A percentile compares a stretch with the other conserved stretches of the same genome.
phyloP scores from a whole-genome alignment of 1,140 invertebrate species.

The Teleogryllus occipitalis region DNA sequence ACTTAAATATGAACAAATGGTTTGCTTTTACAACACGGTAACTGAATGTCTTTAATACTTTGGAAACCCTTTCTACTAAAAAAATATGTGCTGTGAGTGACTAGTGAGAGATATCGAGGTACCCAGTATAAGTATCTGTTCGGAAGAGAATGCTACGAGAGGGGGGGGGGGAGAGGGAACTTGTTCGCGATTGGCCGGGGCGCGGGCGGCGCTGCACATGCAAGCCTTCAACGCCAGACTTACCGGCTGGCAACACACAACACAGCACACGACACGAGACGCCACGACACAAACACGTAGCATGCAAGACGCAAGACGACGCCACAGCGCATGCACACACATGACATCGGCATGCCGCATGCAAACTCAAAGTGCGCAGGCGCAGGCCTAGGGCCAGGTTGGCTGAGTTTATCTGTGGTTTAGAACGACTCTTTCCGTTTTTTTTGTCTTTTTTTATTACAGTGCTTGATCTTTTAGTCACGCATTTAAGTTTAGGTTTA shows the following conservation, averaged over 20 bases:
- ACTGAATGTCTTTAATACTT: no score
- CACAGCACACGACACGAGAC: not conserved
- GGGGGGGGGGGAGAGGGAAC: no score
- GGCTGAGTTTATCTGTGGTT: not conserved
- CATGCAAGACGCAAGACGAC: not conserved
- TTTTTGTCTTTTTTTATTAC: not conserved
- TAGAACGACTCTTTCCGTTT: not conserved
- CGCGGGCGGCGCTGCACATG: not conserved
- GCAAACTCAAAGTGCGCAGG: slow-evolving; percentile 3
- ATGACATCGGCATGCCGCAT: not conserved
- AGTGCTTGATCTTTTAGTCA: not conserved
- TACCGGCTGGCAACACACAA: not conserved
- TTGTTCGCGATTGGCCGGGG: not conserved
- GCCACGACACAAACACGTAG: not conserved
- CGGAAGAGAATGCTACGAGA: no score
- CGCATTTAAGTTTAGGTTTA: not conserved
- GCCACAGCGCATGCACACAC: not conserved
- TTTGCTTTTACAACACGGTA: no score
- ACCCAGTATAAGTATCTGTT: no score
- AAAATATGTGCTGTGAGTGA: no score
- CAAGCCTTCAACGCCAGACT: not conserved
- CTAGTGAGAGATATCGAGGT: no score
- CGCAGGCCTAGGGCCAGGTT: not conserved
- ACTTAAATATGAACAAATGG: no score
- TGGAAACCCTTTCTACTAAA: no score